phyloP scores from a whole-genome alignment of 2,888 invertebrate genomes.

The Metellina segmentata region DNA sequence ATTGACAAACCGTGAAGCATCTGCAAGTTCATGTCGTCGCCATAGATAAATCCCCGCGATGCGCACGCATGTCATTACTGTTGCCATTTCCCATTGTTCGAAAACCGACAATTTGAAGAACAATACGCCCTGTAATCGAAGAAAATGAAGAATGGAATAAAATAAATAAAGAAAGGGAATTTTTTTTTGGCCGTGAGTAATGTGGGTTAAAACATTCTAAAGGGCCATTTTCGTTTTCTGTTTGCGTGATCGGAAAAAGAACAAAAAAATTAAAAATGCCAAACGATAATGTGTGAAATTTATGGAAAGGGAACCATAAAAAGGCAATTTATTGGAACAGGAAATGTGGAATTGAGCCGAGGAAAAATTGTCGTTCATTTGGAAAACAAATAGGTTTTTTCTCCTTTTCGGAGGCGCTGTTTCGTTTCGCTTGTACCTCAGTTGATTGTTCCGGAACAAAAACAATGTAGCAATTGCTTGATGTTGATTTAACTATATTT shows the following conservation, averaged over 20 bases:
- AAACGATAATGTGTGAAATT: slow-evolving; percentile 59
- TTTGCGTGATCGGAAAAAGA: slow-evolving; percentile 16
- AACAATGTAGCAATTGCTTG: not conserved
- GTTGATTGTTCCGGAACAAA: not conserved
- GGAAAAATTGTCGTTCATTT: not conserved
- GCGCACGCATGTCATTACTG: slow-evolving; percentile 53
- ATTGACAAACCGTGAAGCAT: slow-evolving; percentile 49
- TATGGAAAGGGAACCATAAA: slow-evolving; percentile 43
- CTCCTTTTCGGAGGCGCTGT: not conserved
- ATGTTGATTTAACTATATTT: not conserved
- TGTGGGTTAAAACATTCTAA: slow-evolving; percentile 50
- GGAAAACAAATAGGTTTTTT: slow-evolving; percentile 25
- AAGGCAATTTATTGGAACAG: slow-evolving; percentile 35
- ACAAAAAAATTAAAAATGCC: not conserved
- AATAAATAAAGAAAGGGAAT: not conserved
- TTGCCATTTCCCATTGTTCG: slow-evolving; percentile 57
- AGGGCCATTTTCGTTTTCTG: slow-evolving; percentile 10
- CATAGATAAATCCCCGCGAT: slow-evolving; percentile 41
- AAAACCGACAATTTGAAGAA: slow-evolving; percentile 66
- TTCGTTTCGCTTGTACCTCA: not conserved
- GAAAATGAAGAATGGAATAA: slow-evolving; percentile 31
- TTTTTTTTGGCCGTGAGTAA: slow-evolving; percentile 21
- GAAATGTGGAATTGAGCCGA: slow-evolving; percentile 13
- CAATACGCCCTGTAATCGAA: slow-evolving; percentile 57
- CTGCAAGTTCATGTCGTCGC: slow-evolving; percentile 43